Conservation (phyloP, 2,113 vertebrate genomes). For the Corythornis vintsioides region DNA sequence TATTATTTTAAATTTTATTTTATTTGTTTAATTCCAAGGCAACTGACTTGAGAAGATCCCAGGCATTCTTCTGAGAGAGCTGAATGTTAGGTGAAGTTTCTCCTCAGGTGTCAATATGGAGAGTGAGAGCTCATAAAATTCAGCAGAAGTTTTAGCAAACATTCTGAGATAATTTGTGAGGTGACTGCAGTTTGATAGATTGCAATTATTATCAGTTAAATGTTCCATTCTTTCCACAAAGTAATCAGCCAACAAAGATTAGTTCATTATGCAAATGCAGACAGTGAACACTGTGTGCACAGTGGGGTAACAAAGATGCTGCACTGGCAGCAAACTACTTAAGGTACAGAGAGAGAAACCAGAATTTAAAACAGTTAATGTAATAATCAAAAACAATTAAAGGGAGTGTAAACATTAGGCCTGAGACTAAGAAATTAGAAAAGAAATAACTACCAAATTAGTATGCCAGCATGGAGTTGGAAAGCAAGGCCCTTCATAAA, state of each 20-base stretch:
- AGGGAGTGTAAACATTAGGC: conserved; percentile 14
- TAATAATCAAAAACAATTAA: conserved; percentile 37
- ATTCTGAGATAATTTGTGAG: conserved; percentile 49
- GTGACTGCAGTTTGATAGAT: conserved; percentile 58
- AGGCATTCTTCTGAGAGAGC: conserved; percentile 5
- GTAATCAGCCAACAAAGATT: conserved; percentile 67
- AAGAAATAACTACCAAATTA: conserved; percentile 48
- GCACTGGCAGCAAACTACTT: not conserved
- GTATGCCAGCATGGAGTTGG: not conserved
- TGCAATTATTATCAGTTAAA: conserved; percentile 74
- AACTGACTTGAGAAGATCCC: not conserved
- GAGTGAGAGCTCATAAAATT: conserved; percentile 55
- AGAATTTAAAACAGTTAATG: not conserved
- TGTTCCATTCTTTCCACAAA: conserved; percentile 68
- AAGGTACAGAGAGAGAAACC: conserved; percentile 26
- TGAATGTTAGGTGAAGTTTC: conserved; percentile 2
- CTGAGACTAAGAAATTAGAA: conserved; percentile 28
- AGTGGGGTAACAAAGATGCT: conserved; percentile 31
- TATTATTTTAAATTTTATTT: too few relatives aligned
- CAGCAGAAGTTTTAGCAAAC: conserved; percentile 46
- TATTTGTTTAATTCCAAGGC: not conserved
- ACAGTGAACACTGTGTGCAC: conserved; percentile 35
- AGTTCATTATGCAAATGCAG: conserved; percentile 65
- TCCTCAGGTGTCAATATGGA: not conserved
- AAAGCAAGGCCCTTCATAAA: not conserved